Base-by-base conservation (phyloP, 2,113 vertebrate species). In the Phyllopteryx taeniolatus region DNA sequence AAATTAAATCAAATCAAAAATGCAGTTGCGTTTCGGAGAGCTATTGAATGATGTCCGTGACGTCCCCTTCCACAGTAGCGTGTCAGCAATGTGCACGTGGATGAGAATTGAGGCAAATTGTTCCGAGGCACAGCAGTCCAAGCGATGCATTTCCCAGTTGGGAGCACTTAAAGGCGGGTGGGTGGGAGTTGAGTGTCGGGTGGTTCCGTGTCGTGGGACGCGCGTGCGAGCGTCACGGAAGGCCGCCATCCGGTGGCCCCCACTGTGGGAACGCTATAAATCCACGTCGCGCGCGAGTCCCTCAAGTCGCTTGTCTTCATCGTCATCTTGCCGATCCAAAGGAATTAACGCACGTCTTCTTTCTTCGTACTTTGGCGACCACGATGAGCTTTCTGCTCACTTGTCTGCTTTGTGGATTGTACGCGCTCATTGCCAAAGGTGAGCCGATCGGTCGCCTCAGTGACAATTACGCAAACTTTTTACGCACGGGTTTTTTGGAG, bases 241-340 rank as follows among this genome's bases (percentile, higher is more conserved):
- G 75, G 83, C 69, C 71, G 67, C 74, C 70, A 79, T 88, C 90
- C 83, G 83, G 84, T 79, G 79, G 73, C 66, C 46, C 59, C 78
- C 68, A 85, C 79, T 83, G 90, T 90, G 91, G 90, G 93, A 92
- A 90, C 81, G n/a, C 79, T 88, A 93, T 93, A 93, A 92, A 92
- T 31, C 68, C 70, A 75, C 86, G 82, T 86, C 89, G 49, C 82
- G 73, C 69, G 78, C 83, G 67, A 39, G 47, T 54, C 49, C 20
- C 67, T 10, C 33, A 68, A 69, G 51, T 39, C 68, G 14, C 67
- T 9, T 10, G 15, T 43, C 39, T 44, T n/a, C 42, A n/a, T 10
- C 42, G 20, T 65, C 62, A 44, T 44, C 43, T 9, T 31, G 35
- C 35, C 35, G n/a, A 47, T 15, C 57, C 57, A 22, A 27, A 65